Base-by-base conservation (phyloP, 2,113 vertebrate species). In the Toxotes jaculatrix region DNA sequence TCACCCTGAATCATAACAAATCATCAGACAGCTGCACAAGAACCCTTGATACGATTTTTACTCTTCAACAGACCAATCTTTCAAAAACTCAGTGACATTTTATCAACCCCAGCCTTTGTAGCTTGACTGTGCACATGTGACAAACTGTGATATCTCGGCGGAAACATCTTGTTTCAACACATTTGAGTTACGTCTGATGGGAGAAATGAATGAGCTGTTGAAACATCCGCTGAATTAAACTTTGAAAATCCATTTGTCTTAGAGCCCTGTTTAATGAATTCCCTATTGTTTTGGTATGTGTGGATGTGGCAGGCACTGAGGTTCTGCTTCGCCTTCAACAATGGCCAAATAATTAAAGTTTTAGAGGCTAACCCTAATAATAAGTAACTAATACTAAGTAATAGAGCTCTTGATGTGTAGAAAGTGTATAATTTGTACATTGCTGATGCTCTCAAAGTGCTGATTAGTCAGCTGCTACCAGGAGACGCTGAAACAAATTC, bases 271-370 rank as follows among this genome's bases (percentile, higher is more conserved):
- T 69, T 71, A 57, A 74, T 86, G 14, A 66, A 69, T 63, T 27
- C 86, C 75, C 60, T 16, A 7, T 69, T 80, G 79, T 78, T 83
- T 77, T 42, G 61, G 27, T 68, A 53, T 85, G 74, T 74, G 59
- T 55, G 17, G 40, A 83, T n/a, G 79, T 79, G 55, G 69, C 75
- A 73, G 51, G 8, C 38, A 3, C 59, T 32, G 65, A 13, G 14
- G 23, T 13, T 63, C 27, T 78, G 40, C 42, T 40, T 8, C 11
- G 64, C 3, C 12, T 43, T 59, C 60, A 59, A 49, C 19, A 62
- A 34, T 8, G 8, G 32, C 45, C 4, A 23, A 61, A 17, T 34
- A 70, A 63, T 74, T 34, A 60, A 16, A 63, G 19, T 31, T 61
- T 38, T 31, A 6, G 21, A 62, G 6, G 0, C 31, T 7, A 2